These are phyloP conservation scores for Trinorchestia longiramus DNA, from an alignment of 1,140 invertebrate species.

Conservation along the genomic window DNA sequence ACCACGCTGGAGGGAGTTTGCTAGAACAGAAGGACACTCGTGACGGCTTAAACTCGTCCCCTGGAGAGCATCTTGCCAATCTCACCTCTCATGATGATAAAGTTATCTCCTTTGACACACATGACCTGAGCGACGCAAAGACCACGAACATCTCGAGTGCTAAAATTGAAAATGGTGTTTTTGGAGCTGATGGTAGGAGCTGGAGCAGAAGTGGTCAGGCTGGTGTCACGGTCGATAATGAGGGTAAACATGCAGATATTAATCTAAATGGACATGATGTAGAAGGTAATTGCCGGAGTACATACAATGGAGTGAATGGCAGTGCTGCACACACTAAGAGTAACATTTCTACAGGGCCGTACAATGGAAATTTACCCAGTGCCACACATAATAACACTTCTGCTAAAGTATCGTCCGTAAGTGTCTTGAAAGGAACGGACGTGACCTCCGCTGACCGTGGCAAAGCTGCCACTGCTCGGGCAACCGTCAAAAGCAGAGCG, in stretches of 20 bases:
- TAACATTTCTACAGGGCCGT: not conserved
- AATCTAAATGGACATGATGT: not conserved
- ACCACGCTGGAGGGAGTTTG: not conserved
- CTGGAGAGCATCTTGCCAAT: not conserved
- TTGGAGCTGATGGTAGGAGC: not conserved
- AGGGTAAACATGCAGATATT: not conserved
- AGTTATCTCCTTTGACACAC: not conserved
- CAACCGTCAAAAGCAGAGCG: not conserved
- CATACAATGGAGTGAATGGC: not conserved
- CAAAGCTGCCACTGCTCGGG: not conserved
- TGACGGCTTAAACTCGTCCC: not conserved
- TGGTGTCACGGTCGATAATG: not conserved
- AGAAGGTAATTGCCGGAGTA: not conserved
- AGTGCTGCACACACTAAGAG: not conserved
- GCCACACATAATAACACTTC: not conserved
- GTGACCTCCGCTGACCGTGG: not conserved
- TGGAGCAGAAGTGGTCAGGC: not conserved
- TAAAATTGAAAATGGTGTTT: not conserved
- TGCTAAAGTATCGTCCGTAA: not conserved
- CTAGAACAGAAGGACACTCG: not conserved
- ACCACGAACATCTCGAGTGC: not conserved
- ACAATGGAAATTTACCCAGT: not conserved
- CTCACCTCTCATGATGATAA: not conserved
- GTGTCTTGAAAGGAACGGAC: not conserved
- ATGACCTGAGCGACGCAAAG: not conserved